Base-by-base conservation (phyloP, 2,797 vertebrate genomes). In the Gymnopithys bicolor region DNA sequence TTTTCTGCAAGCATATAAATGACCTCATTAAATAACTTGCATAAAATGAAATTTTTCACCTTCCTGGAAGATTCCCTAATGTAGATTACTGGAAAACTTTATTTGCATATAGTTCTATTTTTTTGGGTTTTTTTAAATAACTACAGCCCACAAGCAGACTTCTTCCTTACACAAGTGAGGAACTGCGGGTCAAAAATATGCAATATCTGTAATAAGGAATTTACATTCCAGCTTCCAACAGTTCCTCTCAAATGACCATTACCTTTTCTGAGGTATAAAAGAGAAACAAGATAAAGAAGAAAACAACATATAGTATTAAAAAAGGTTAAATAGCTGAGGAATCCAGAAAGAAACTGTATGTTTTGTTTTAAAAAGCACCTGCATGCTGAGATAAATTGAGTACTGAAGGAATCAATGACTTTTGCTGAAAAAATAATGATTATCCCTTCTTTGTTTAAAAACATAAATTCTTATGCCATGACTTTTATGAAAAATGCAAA, bases 181-280 rank as follows among this genome's bases (percentile, higher is more conserved):
- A 91, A 71, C 63, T 87, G 68, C 92, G 91, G 97, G 90, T 95
- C 95, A 96, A 88, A 94, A 86, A 91, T 82, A 68, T 95, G 83
- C 84, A 74, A 24, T 58, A 93, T 77, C 91, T 89, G 93, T 89
- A 94, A 60, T 46, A 91, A 87, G 78, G 74, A 95, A 94, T 96
- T 95, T 93, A 88, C 81, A 79, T 88, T 78, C 71, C 78, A 71
- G 77, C 88, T 95, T 95, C 93, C 93, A 89, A 96, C 91, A 82
- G 91, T 87, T 96, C 52, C 77, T 85, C 89, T 69, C 73, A 82
- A 91, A 89, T 75, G 95, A 95, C 93, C 79, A 3, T 70, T 91
- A 81, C 66, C 33, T 71, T 81, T 95, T 94, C 89, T 55, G 64
- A 89, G 52, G 75, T 75, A 91, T 19, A 78, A 55, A 77, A 46